Conservation (phyloP, 2,113 vertebrate genomes). For the Emydocephalus ijimae region DNA sequence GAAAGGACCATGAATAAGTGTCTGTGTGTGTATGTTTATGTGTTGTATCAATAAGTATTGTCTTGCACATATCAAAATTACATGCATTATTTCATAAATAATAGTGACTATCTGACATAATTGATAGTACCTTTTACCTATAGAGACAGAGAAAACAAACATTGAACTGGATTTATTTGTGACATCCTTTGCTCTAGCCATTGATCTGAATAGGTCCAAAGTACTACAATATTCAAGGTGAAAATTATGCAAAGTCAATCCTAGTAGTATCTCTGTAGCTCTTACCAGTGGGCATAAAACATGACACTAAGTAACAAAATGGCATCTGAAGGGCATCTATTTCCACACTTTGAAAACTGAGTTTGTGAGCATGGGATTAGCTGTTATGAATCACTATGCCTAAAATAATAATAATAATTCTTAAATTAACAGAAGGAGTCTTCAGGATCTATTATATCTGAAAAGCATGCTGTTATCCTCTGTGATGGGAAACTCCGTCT, state of each 20-base stretch:
- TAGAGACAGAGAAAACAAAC: not conserved
- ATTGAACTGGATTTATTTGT: not conserved
- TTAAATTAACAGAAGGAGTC: constrained; percentile 74
- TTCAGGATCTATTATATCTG: constrained; percentile 75
- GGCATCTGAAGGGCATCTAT: not conserved
- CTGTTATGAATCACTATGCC: not conserved
- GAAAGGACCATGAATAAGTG: not conserved
- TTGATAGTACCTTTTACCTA: not conserved
- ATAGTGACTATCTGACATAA: not conserved
- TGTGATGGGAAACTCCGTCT: constrained; percentile 86
- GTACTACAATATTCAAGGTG: not conserved
- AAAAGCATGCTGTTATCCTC: constrained; percentile 81
- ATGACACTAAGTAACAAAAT: not conserved
- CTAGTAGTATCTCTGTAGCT: not conserved
- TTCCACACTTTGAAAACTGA: not conserved
- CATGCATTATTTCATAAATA: not conserved
- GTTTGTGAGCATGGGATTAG: not conserved
- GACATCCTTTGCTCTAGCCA: not conserved
- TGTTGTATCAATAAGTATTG: not conserved
- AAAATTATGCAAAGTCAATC: not conserved
- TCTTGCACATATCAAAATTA: not conserved
- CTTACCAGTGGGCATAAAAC: not conserved
- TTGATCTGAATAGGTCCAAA: too few relatives aligned
- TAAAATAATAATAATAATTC: constrained; percentile 37
- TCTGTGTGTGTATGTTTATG: not conserved